Evolutionary conservation across 2,888 invertebrate species (phyloP).

Genomic region (Laothoe populi): DNA sequence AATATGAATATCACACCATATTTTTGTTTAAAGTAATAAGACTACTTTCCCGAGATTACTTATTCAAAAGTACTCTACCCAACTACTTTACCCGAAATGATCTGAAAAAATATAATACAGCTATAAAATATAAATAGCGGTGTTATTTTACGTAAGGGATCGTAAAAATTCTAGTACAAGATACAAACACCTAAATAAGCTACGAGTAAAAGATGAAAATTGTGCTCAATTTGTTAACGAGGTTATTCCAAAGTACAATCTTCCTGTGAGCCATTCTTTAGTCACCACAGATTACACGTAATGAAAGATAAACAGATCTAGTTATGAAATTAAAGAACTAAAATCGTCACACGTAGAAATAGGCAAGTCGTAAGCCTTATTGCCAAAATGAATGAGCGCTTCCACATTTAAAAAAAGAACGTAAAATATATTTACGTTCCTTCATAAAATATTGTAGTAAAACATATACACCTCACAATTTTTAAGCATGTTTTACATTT

Average conservation of each 20-base stretch:
- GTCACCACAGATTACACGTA: no score
- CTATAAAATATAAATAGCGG: background rate
- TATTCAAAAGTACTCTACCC: no score
- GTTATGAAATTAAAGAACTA: background rate
- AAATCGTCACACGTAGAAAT: background rate
- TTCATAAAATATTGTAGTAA: no score
- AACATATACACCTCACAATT: no score
- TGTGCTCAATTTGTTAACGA: slow-evolving; percentile 17
- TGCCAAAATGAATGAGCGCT: no score
- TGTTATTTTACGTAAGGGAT: background rate
- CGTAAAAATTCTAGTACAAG: background rate
- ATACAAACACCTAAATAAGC: background rate
- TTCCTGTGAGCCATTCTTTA: slow-evolving; percentile 16
- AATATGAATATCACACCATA: no score
- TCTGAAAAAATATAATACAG: background rate
- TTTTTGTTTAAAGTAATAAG: no score
- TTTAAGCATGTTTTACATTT: no score
- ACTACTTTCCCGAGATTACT: no score
- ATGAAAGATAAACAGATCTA: background rate
- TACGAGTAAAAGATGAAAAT: slow-evolving; percentile 6
- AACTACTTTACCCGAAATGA: background rate
- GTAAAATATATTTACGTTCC: no score
- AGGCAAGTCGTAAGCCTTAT: background rate
- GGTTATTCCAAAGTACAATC: background rate
- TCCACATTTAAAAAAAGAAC: no score